Base-by-base conservation (phyloP, 2,888 invertebrate genomes). In the Tenthredo notha region DNA sequence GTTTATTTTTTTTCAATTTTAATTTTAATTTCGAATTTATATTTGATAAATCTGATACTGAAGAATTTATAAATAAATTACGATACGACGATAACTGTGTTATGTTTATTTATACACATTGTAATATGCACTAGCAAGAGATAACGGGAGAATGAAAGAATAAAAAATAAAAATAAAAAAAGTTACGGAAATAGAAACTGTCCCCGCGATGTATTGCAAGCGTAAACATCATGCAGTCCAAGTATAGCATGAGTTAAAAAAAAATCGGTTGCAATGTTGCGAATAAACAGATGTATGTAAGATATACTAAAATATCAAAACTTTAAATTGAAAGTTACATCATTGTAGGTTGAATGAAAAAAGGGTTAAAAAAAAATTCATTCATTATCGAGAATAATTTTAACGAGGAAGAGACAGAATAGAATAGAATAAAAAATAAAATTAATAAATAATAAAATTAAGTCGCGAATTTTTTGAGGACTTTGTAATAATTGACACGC, bases 131-230 rank as follows among this genome's bases (percentile, higher is more conserved):
- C 25, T 75, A 47, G n/a, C 7, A 10, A 33, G 29, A 54, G 78
- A 78, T 78, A 78, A 78, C 78, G 33, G 5, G 21, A 78, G 12
- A 54, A 43, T 21, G 25, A 47, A 47, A 78, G 18, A 7, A 37
- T n/a, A 65, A 43, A 43, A 74, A 33, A 33, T 2, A 33, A 33
- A 33, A 33, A 33, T 2, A 33, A 33, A 33, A 43, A 43, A 43
- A 33, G 9, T 83, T 43, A 70, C 83, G 47, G 83, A 83, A 83
- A 83, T 67, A 67, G 83, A 83, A 67, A 67, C 18, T 83, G 83
- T 83, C 83, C 83, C 47, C n/a, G 40, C 83, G 67, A 58, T 77
- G 33, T 67, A 43, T 67, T 43, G 70, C 43, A 33, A 50, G 37
- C 18, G 70, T 65, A 83, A 83, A 83, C 47, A 83, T 67, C 47